phyloP scores from a whole-genome alignment of 2,113 vertebrate genomes.

The Cyrtonyx montezumae region DNA sequence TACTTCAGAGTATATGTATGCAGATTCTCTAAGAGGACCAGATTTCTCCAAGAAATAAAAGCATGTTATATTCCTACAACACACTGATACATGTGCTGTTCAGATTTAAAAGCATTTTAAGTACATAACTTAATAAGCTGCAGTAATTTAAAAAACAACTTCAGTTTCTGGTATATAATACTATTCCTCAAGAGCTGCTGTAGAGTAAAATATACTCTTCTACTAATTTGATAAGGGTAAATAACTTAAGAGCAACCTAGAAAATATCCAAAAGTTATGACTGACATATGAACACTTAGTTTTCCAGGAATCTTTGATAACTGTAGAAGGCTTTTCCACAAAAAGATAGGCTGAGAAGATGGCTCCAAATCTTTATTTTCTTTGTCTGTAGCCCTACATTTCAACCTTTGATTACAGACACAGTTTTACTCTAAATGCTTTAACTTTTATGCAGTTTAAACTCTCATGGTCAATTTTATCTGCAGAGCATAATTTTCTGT shows the following conservation, averaged over 20 bases:
- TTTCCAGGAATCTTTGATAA: background rate
- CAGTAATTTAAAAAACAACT: background rate
- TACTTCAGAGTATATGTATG: background rate
- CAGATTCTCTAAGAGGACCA: background rate
- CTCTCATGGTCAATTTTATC: constrained; percentile 69
- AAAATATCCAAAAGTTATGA: background rate
- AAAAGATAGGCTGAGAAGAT: background rate
- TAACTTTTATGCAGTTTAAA: constrained; percentile 29
- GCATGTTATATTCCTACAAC: background rate
- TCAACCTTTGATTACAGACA: background rate
- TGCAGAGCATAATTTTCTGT: constrained; percentile 65
- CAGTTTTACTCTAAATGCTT: constrained; percentile 5
- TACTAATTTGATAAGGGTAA: background rate
- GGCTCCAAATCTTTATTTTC: background rate
- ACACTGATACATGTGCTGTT: background rate
- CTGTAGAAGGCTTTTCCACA: background rate
- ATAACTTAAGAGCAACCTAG: background rate
- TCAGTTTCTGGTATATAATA: background rate
- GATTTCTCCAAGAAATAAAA: background rate
- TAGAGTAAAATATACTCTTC: background rate
- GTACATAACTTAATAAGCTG: background rate
- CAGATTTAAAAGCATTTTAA: background rate
- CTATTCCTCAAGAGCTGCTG: background rate
- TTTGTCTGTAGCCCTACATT: background rate
- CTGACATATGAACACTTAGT: background rate